Evolutionary conservation across 1,140 invertebrate genomes (phyloP), one percentile per base, ranked within the genome.

Genomic region (Pogonus chalceus): DNA sequence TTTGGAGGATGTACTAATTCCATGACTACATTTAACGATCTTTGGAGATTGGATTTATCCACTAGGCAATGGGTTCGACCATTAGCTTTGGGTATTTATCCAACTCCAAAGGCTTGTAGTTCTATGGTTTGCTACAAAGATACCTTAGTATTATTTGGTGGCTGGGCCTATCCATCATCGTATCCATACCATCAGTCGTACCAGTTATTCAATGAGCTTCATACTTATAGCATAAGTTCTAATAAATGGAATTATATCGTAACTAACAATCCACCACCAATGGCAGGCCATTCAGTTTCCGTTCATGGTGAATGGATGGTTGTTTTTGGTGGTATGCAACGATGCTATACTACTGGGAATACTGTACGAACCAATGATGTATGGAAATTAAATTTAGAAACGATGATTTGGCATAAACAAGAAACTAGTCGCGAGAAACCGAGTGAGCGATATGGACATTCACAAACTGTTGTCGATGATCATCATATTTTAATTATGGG

Each of bases 1-100:
- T 97, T 97, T 80, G 94, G 94, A 47, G 95, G 95, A 1, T 96
- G 91, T 61, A 95, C 92, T n/a, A 87, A 88, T 23, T 87, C 89
- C 31, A 87, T 85, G 62, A 97, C 95, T 18, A 92, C 94, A 9
- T 98, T 97, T 64, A 98, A 98, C 78, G 95, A 98, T 75, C 76
- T 98, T 7, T 98, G 95, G 95, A 79, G 80, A 59, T 83, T 97
- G 69, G 90, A 98, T 76, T 77, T 97, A 39, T 84, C 87, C 4
- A 84, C 80, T 43, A 76, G 90, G 65, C 77, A 82, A 60, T 96
- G 93, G 93, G 74, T 83, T 3, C 76, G 89, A 62, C 85, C 87
- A 0, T 69, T 88, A 10, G 84, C 88, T 1, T 83, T 83, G 70
- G 93, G 93, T 21, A 87, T 82, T 31, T 96, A 96, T 76, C 96